phyloP scores from a whole-genome alignment of 1,140 invertebrate species.

The Drosophila ananassae region DNA sequence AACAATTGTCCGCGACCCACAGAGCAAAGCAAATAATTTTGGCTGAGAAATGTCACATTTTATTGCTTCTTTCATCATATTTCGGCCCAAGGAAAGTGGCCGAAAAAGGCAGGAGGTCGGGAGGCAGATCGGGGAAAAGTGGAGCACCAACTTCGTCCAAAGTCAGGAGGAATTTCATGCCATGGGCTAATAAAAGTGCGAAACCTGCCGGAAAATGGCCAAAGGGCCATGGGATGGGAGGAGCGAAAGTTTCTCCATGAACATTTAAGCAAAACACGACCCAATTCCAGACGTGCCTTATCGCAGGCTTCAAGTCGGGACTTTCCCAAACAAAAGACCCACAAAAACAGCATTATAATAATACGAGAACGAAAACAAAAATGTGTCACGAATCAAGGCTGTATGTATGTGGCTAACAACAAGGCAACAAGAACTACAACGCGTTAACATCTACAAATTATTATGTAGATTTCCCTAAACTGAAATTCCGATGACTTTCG shows the following conservation, averaged over 20 bases:
- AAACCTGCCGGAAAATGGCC: conserved; percentile 26
- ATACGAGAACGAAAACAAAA: conserved; percentile 48
- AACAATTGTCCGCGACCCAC: conserved; percentile 50
- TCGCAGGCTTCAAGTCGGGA: conserved; percentile 44
- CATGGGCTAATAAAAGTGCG: conserved; percentile 71
- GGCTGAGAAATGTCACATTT: conserved; percentile 51
- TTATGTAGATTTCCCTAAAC: conserved; percentile 36
- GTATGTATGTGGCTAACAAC: not conserved
- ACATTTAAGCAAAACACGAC: conserved; percentile 58
- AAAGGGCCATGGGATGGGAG: not conserved
- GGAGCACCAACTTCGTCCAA: conserved; percentile 34
- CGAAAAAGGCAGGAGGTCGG: not conserved
- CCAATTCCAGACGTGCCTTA: conserved; percentile 79
- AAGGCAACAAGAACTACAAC: conserved; percentile 9
- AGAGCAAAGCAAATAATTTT: conserved; percentile 52
- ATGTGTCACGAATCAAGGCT: conserved; percentile 48
- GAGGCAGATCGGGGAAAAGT: conserved; percentile 4
- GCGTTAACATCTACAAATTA: conserved; percentile 44
- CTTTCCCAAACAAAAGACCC: conserved; percentile 39
- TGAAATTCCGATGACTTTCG: conserved; percentile 28
- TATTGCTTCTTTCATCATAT: conserved; percentile 44
- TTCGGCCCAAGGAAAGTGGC: conserved; percentile 2
- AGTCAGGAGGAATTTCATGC: conserved; percentile 67
- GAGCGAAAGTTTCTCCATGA: conserved; percentile 37
- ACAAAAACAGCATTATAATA: conserved; percentile 36